phyloP scores from a whole-genome alignment of 2,113 vertebrate species.

The Anolis sagrei region DNA sequence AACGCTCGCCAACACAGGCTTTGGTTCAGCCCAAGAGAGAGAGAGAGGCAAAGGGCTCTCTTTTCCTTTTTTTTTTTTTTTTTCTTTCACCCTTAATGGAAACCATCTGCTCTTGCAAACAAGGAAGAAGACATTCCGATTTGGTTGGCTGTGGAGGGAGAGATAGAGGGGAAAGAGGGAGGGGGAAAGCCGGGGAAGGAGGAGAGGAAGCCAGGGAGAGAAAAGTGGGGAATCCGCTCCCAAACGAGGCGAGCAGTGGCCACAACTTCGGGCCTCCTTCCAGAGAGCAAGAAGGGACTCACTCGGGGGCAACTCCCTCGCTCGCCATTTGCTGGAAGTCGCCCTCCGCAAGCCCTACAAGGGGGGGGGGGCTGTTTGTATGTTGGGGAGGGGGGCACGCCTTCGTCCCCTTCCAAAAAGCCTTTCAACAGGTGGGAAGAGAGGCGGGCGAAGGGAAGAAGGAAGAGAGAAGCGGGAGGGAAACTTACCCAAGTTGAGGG shows the following conservation, averaged over 20 bases:
- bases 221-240: no score
- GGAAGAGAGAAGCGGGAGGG: not conserved
- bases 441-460: not conserved
- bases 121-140: not conserved
- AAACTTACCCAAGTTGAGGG: slow-evolving; percentile 18
- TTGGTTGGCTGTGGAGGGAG: no score
- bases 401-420: slow-evolving; percentile 11
- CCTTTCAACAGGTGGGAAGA: slow-evolving; percentile 64
- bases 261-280: no score
- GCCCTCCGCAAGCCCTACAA: not conserved
- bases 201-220: not conserved
- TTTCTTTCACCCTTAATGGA: slow-evolving; percentile 42
- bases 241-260: no score
- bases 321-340: not conserved
- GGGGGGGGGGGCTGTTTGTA: not conserved
- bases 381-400: not conserved
- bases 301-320: no score
- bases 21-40: slow-evolving; percentile 9
- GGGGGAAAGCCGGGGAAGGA: no score
- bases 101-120: slow-evolving; percentile 55
- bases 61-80: no score
- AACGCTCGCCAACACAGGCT: not conserved
- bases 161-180: not conserved
- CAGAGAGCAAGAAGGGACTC: no score
- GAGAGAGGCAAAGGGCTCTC: not conserved